Conservation (phyloP, 2,797 vertebrate genomes). For the Acipenser transmontanus region DNA sequence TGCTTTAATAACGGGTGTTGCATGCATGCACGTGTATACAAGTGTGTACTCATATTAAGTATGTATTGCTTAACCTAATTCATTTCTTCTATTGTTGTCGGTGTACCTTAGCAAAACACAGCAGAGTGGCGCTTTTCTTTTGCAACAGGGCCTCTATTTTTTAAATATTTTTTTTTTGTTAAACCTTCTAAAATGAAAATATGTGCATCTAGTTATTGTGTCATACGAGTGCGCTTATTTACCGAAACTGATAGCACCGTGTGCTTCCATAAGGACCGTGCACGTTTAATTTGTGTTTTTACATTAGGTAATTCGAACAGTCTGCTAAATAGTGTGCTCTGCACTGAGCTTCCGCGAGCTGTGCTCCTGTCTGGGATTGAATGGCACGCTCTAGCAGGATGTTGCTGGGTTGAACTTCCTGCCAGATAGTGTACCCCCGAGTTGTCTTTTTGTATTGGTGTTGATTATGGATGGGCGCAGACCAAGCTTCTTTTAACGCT, state of each 20-base stretch:
- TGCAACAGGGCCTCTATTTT: background rate
- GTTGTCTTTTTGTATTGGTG: too few relatives aligned
- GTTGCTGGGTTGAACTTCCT: constrained; percentile 34
- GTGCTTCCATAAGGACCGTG: background rate
- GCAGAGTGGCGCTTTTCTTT: background rate
- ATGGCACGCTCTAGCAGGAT: constrained; percentile 14
- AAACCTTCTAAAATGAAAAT: too few relatives aligned
- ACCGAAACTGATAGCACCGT: background rate
- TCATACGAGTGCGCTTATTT: too few relatives aligned
- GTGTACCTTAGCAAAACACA: too few relatives aligned
- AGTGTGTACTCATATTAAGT: too few relatives aligned
- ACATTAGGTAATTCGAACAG: constrained; percentile 24
- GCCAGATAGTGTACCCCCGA: constrained; percentile 32
- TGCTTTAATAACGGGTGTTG: too few relatives aligned
- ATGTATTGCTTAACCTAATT: too few relatives aligned
- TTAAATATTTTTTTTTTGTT: background rate
- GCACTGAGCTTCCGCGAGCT: constrained; percentile 27
- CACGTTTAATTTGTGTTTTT: constrained; percentile 1
- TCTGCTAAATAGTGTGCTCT: constrained; percentile 24
- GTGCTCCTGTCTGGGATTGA: background rate
- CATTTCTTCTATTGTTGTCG: too few relatives aligned
- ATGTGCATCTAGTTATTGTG: too few relatives aligned
- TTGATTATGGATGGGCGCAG: too few relatives aligned
- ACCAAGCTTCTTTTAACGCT: too few relatives aligned
- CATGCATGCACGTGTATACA: too few relatives aligned